These are phyloP conservation scores for Accipiter virgatus DNA, from an alignment of 2,113 vertebrate genomes.

Conservation along the genomic window DNA sequence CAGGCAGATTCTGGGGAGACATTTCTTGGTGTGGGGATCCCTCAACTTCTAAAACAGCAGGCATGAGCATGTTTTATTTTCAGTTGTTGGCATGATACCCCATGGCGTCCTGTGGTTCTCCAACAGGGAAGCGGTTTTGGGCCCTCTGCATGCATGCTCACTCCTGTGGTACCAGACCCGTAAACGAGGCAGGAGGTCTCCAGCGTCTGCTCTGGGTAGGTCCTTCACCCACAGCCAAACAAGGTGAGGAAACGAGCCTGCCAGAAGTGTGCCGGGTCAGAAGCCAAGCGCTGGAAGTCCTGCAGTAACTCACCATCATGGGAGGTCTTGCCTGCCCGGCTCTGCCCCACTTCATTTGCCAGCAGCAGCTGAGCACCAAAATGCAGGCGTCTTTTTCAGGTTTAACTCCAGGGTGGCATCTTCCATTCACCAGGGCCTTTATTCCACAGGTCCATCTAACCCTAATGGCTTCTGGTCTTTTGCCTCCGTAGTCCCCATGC, in stretches of 20 bases:
- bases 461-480: not conserved
- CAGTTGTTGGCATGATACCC: not conserved
- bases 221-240: not conserved
- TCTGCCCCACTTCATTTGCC: not conserved
- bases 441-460: not conserved
- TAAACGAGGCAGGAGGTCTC: not conserved
- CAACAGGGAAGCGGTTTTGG: not conserved
- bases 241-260: not conserved
- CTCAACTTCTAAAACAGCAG: not conserved
- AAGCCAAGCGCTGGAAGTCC: not conserved
- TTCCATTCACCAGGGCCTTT: not conserved
- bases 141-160: not conserved
- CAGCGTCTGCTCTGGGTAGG: fast-evolving
- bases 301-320: not conserved
- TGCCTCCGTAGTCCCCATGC: not conserved
- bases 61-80: not conserved
- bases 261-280: not conserved
- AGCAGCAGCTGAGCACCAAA: not conserved
- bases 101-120: not conserved
- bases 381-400: not conserved
- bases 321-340: not conserved
- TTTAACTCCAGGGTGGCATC: not conserved
- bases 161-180: fast-evolving
- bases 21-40: not conserved
- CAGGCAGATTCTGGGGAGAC: not conserved